These are phyloP conservation scores for Mesocentrotus franciscanus DNA, from an alignment of 53 echinoderm and acorn worm genomes.

Conservation along the genomic window DNA sequence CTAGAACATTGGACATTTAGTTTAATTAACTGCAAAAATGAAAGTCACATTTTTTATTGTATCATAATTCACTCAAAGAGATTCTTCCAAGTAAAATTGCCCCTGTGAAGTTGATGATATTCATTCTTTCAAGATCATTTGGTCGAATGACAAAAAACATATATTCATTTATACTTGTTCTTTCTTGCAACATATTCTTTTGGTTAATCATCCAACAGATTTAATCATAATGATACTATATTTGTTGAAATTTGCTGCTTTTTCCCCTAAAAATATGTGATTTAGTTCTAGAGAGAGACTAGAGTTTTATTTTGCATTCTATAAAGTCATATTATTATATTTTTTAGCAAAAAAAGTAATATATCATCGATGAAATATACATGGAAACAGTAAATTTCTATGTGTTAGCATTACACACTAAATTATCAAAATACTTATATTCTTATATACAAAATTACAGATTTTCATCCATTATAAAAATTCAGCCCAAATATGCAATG, in stretches of 20 bases:
- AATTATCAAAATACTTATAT: background rate
- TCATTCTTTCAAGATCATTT: background rate
- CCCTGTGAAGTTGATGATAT: background rate
- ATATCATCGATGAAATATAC: background rate
- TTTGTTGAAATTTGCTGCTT: background rate
- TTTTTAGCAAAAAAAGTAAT: background rate
- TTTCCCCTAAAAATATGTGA: background rate
- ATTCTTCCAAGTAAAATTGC: background rate
- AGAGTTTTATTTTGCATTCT: too few relatives aligned
- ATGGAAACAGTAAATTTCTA: background rate
- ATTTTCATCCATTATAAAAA: background rate
- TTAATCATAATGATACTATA: background rate
- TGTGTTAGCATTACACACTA: background rate
- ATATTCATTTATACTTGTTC: background rate
- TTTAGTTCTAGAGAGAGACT: too few relatives aligned
- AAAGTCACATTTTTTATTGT: background rate
- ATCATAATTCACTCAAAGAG: background rate
- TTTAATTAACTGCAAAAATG: background rate
- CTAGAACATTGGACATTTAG: background rate
- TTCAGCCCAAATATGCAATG: constrained; percentile 14
- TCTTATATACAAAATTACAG: background rate
- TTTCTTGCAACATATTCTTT: background rate
- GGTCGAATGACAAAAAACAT: background rate
- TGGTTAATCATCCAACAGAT: too few relatives aligned
- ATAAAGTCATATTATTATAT: background rate